A percentile compares a stretch with the other conserved stretches of the same genome.
Evolutionary conservation across 2,888 invertebrate species (phyloP).

Genomic region (Tipula lateralis): DNA sequence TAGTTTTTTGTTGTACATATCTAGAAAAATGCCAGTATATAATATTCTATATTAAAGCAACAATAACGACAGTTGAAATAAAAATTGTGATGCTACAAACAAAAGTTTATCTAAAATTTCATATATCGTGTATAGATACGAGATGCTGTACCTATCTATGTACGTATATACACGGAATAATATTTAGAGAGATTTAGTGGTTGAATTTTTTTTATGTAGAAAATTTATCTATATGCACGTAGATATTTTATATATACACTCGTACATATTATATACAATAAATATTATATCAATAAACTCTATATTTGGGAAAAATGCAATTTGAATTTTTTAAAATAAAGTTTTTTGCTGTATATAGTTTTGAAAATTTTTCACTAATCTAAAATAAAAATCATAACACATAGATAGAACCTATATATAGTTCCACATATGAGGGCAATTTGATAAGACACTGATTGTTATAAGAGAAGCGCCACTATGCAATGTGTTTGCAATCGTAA

Average conservation of each 20-base stretch:
- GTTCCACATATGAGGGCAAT: not conserved
- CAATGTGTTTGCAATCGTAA: too few species aligned
- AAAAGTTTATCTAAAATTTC: not conserved
- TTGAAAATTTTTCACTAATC: not conserved
- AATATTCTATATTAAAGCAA: not conserved
- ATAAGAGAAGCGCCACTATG: too few species aligned
- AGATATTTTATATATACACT: not conserved
- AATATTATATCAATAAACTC: not conserved
- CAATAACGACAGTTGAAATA: not conserved
- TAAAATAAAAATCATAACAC: constrained; percentile 12
- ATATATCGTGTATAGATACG: too few species aligned
- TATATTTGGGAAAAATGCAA: not conserved
- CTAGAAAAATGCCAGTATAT: not conserved
- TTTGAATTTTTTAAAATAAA: not conserved
- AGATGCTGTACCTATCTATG: not conserved
- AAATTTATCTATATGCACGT: not conserved
- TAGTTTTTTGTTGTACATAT: not conserved
- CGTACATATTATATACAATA: not conserved
- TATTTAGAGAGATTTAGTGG: not conserved
- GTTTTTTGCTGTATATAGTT: not conserved
- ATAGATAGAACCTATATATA: not conserved
- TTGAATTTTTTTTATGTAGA: not conserved
- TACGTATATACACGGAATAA: not conserved
- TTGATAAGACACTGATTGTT: too few species aligned
- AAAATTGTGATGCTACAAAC: not conserved